Base-by-base conservation (phyloP, 2,797 vertebrate genomes). In the Acanthornis magna region DNA sequence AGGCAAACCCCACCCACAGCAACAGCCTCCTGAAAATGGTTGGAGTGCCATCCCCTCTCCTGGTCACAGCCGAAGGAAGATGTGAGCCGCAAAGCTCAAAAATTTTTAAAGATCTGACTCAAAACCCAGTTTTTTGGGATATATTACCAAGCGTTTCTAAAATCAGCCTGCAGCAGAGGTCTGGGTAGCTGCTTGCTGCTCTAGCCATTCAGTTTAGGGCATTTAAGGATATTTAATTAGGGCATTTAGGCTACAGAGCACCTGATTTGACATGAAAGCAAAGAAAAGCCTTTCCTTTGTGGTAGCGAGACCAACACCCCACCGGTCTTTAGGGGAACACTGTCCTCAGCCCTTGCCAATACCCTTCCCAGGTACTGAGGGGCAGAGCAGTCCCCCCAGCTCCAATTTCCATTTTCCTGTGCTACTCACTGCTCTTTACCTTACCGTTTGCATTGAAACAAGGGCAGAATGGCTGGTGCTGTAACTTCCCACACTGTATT, bases 261-360 rank as follows among this genome's bases (percentile, higher is more conserved):
- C 50, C 50, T 61, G 27, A 8, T 50, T 86, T 84, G 62, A 34
- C 10, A 11, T 2, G 23, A 88, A 63, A 45, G 36, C 51, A 87
- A 40, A 79, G 29, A 34, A 72, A 79, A 77, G 2, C 34, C 1
- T 70, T 80, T 50, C 18, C 26, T 76, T 42, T 42, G 61, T 66
- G 55, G 5, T 9, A 47, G 8, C 0, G 1, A 40, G 40, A 29
- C 48, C 29, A 45, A 20, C 10, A 11, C 21, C 19, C 10, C 9
- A 0, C 13, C 3, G 13, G 13, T 81, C 16, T 55, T 40, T 20
- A n/a, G 47, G 63, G 50, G 2, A 54, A 2, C 7, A 2, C 1
- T 32, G 14, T 38, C 48, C 36, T 50, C 40, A 45, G 19, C 17
- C 2, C 0, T 32, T 80, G 45, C 30, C 32, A 57, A 40, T 6